Base-by-base conservation (phyloP, 2,797 vertebrate species). In the Rhadinocentrus ornatus region DNA sequence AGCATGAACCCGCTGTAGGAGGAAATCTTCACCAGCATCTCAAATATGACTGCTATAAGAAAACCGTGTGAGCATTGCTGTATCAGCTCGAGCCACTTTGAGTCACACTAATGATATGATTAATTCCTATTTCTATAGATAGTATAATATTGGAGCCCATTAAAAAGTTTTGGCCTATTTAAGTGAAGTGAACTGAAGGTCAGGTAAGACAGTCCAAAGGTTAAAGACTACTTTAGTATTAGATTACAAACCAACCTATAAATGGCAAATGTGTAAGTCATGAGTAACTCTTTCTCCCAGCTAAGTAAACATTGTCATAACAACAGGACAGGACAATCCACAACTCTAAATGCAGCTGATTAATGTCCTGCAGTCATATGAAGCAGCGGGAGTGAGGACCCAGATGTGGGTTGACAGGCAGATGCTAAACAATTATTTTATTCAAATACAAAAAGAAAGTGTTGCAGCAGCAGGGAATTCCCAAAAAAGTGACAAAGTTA, bases 21-120 rank as follows among this genome's bases (percentile, higher is more conserved):
- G 68, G n/a, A 69, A 70, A 32, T 70, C 58, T 20, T 34, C 31
- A 59, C 10, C 20, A n/a, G 44, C 20, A n/a, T 46, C 20, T 46
- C 18, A n/a, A 8, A n/a, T 20, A 58, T 48, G 9, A 67, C 24
- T 26, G 24, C 31, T 6, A 31, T 1, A 1, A 31, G 7, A 6
- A 11, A 58, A 64, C 15, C 3, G 32, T 37, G 35, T 44, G 41
- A 44, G 16, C 16, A 44, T 20, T 16, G 16, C 41, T 44, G 41
- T 16, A 44, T 46, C 7, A 46, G 18, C 44, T 46, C 20, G 9
- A 20, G 6, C 20, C 18, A 16, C 39, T 0, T 18, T 6, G 8
- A 41, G 15, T 41, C 37, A 41, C 15, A 16, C 37, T 15, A 41
- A 35, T 9, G 10, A 41, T 6, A 41, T 1, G 5, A 24, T 11